Conservation (phyloP, 2,797 vertebrate genomes). For the Pitangus sulphuratus region DNA sequence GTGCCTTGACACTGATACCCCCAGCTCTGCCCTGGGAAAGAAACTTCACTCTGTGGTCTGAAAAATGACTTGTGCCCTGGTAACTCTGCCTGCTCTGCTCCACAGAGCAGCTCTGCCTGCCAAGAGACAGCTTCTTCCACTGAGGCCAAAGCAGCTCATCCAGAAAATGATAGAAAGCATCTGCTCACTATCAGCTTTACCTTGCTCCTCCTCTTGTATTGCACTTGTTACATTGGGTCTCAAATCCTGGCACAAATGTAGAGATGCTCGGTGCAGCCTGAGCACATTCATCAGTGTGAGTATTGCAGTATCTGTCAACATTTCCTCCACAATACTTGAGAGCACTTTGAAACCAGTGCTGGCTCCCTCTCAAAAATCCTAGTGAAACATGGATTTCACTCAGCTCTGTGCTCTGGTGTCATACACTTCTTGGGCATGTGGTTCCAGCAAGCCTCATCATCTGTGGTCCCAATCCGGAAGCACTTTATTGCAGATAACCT, state of each 20-base stretch:
- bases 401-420: not conserved
- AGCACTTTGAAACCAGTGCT: not conserved
- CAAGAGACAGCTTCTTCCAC: not conserved
- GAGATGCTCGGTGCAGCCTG: not conserved
- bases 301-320: not conserved
- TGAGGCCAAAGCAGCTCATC: not conserved
- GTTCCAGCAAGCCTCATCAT: not conserved
- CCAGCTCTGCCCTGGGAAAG: not conserved
- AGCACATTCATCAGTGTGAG: not conserved
- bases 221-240: not conserved
- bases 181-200: not conserved
- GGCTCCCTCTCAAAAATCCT: not conserved
- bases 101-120: not conserved
- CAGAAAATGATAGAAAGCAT: not conserved
- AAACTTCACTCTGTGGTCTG: not conserved
- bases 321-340: not conserved
- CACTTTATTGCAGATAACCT: not conserved
- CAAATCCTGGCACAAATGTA: not conserved
- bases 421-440: fast-evolving
- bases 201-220: not conserved
- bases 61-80: not conserved
- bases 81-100: not conserved
- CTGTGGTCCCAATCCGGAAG: not conserved
- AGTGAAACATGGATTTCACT: not conserved
- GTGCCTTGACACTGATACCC: not conserved